Percentiles rank a stretch among this genome's conserved stretches.
Conservation (phyloP, 2,113 vertebrate genomes). For the Neotragus moschatus region DNA sequence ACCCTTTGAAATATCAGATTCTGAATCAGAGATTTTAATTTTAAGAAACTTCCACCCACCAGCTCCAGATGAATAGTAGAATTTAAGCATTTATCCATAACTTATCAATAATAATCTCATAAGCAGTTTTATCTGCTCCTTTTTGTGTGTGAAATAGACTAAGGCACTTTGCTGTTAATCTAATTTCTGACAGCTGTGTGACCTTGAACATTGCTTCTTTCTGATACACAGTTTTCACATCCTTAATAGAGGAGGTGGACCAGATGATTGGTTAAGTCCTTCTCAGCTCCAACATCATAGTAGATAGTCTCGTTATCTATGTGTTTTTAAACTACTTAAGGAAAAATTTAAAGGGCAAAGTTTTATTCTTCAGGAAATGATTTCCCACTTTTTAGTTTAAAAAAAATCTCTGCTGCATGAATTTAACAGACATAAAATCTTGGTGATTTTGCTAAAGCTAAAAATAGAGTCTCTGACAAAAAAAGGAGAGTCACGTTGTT, state of each 20-base stretch:
- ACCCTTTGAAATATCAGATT: neutral
- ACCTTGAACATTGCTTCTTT: neutral
- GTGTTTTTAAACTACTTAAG: neutral
- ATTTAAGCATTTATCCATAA: neutral
- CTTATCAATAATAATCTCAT: neutral
- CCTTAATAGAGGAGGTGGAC: neutral
- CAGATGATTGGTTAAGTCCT: neutral
- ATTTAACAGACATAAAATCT: constrained; percentile 49
- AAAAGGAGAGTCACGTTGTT: constrained; percentile 50
- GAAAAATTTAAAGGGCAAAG: neutral
- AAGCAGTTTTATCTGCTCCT: neutral
- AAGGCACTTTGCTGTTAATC: neutral
- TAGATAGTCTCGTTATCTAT: neutral
- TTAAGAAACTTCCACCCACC: neutral
- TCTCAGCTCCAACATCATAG: neutral
- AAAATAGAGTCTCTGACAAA: constrained; percentile 47
- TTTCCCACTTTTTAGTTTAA: neutral
- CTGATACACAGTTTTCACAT: neutral
- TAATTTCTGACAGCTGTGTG: neutral
- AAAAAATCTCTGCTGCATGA: constrained; percentile 3
- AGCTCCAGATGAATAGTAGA: neutral
- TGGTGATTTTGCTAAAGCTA: constrained; percentile 63
- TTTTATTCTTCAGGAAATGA: constrained; percentile 3
- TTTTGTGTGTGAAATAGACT: neutral
- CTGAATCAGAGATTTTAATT: neutral